Evolutionary conservation across 2,888 invertebrate species (phyloP).

Genomic region (Scrobipalpa costella): DNA sequence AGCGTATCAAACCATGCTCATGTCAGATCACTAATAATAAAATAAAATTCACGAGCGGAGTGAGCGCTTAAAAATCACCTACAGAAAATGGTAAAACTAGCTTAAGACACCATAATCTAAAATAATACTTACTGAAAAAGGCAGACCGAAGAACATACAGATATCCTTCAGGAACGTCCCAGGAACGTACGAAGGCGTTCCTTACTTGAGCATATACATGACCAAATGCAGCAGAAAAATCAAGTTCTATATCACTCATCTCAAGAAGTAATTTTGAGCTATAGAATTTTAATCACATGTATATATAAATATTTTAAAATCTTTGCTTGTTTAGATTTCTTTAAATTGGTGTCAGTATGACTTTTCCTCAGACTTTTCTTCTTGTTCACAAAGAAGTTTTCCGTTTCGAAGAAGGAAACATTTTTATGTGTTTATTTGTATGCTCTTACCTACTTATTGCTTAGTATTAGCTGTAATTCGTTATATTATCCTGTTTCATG

Average conservation of each 20-base stretch:
- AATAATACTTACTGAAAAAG: slow-evolving; percentile 49
- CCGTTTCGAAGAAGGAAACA: no score
- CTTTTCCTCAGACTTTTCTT: background rate
- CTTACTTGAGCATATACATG: slow-evolving; percentile 53
- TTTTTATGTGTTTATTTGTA: no score
- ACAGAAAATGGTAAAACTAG: background rate
- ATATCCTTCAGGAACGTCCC: slow-evolving; percentile 61
- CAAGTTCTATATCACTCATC: background rate
- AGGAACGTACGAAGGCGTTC: slow-evolving; percentile 62
- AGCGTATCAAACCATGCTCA: no score
- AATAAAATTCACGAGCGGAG: no score
- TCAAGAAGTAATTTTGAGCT: slow-evolving; percentile 33
- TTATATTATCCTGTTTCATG: no score
- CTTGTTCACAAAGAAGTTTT: no score
- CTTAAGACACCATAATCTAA: background rate
- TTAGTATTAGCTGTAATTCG: no score
- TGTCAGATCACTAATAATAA: no score
- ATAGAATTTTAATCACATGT: background rate
- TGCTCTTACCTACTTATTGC: no score
- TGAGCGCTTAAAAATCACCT: background rate
- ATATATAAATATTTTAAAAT: no score
- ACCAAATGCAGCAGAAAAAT: slow-evolving; percentile 43
- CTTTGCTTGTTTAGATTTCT: no score
- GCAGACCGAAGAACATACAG: slow-evolving; percentile 48
- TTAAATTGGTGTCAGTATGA: background rate